Percentiles rank a stretch among this genome's conserved stretches.
phyloP scores from a whole-genome alignment of 2,888 invertebrate genomes.

The Watsonalla binaria region DNA sequence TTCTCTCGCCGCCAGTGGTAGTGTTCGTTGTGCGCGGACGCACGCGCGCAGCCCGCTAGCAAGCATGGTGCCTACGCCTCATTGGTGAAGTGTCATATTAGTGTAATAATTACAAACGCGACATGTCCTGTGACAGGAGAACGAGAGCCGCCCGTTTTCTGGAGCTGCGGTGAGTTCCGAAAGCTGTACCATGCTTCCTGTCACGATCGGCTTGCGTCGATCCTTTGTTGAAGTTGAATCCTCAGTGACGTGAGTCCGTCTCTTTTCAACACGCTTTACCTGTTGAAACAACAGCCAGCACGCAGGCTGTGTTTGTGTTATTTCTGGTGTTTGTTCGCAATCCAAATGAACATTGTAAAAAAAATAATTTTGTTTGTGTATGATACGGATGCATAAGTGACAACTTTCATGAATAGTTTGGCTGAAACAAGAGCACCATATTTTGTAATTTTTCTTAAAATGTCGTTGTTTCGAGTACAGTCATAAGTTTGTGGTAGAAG shows the following conservation, averaged over 20 bases:
- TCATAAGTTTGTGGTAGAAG: slow-evolving; percentile 36
- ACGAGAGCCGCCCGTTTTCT: slow-evolving; percentile 73
- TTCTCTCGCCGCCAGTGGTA: slow-evolving; percentile 75
- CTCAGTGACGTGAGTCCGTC: slow-evolving; percentile 67
- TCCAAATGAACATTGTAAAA: slow-evolving; percentile 14
- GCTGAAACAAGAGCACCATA: not conserved
- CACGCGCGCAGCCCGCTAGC: slow-evolving; percentile 56
- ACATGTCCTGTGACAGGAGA: slow-evolving; percentile 77
- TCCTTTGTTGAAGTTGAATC: slow-evolving; percentile 72
- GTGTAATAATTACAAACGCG: slow-evolving; percentile 57
- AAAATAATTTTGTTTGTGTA: not conserved
- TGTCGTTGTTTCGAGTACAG: slow-evolving; percentile 45
- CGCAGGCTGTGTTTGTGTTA: slow-evolving; percentile 49
- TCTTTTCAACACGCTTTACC: slow-evolving; percentile 63
- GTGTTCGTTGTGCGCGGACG: slow-evolving; percentile 69
- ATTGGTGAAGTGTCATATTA: slow-evolving; percentile 67
- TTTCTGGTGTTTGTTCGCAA: slow-evolving; percentile 22
- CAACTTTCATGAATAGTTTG: no score
- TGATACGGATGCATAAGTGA: no score
- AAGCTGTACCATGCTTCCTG: slow-evolving; percentile 57
- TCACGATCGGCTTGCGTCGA: slow-evolving; percentile 46
- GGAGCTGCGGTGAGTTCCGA: slow-evolving; percentile 75
- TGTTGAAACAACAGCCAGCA: slow-evolving; percentile 36
- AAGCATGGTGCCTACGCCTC: slow-evolving; percentile 63
- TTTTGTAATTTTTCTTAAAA: not conserved